Percentiles rank a stretch among this genome's conserved stretches.
Evolutionary conservation across 2,113 vertebrate species (phyloP).

Genomic region (Chascanopsetta lugubris): DNA sequence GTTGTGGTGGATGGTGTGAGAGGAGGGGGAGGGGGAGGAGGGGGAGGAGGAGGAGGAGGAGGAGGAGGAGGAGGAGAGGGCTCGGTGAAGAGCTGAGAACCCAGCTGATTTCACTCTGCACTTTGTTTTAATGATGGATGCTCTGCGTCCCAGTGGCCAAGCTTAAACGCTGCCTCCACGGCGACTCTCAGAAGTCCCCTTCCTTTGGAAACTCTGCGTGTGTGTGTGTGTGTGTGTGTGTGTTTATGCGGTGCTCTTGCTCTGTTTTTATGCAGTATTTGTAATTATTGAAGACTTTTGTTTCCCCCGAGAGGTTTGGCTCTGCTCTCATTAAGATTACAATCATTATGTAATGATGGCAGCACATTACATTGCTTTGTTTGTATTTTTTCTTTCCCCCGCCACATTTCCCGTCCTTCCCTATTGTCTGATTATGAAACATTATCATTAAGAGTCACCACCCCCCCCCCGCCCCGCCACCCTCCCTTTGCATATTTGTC

Average conservation of each 20-base stretch:
- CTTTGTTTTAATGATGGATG: constrained; percentile 79
- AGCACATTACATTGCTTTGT: constrained; percentile 17
- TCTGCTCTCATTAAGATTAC: constrained; percentile 35
- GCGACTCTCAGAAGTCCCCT: constrained; percentile 63
- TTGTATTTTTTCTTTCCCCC: constrained; percentile 23
- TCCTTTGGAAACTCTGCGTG: constrained; percentile 34
- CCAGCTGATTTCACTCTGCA: constrained; percentile 58
- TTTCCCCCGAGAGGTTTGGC: constrained; percentile 36
- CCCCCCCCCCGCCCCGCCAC: too few relatives aligned
- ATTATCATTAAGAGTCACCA: constrained; percentile 8
- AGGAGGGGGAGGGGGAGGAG: constrained; percentile 36
- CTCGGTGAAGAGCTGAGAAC: constrained; percentile 36
- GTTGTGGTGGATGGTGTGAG: constrained; percentile 39
- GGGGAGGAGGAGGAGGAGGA: too few relatives aligned
- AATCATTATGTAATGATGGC: constrained; percentile 24
- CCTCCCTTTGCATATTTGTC: constrained; percentile 22
- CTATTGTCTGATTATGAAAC: background rate
- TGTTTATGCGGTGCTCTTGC: constrained; percentile 29
- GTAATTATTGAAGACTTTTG: constrained; percentile 42
- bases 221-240: constrained; percentile 14
- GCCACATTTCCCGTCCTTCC: constrained; percentile 9
- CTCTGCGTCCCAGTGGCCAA: constrained; percentile 58
- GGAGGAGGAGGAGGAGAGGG: constrained; percentile 33
- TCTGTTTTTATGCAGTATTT: constrained; percentile 52
- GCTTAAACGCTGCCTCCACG: constrained; percentile 64